These are phyloP conservation scores for Heliocidaris tuberculata DNA, from an alignment of 35 echinoderm and acorn worm species.

Conservation along the genomic window DNA sequence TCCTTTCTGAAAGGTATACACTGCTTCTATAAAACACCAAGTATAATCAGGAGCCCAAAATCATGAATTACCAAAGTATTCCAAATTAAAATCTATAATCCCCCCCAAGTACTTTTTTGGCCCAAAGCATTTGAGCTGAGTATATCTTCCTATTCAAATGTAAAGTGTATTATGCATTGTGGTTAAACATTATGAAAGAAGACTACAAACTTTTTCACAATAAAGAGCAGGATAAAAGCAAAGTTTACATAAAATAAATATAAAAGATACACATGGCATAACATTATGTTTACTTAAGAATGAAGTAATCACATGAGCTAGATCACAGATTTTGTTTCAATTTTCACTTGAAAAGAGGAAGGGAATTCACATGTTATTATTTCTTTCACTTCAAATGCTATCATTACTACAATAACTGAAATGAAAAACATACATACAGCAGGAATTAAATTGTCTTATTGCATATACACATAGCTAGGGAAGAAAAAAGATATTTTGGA, in stretches of 20 bases:
- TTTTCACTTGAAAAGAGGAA: neutral
- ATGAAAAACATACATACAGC: neutral
- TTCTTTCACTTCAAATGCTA: neutral
- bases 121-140: neutral
- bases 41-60: neutral
- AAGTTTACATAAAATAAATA: neutral
- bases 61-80: neutral
- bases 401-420: neutral
- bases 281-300: neutral
- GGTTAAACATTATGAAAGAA: neutral
- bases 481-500: too few relatives aligned
- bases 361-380: neutral
- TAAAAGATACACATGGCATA: neutral
- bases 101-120: too few relatives aligned
- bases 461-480: too few relatives aligned
- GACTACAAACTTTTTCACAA: neutral
- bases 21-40: slow-evolving; percentile 25
- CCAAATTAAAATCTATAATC: neutral
- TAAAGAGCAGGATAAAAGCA: neutral
- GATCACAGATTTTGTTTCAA: too few relatives aligned
- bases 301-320: too few relatives aligned
- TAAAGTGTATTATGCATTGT: neutral
- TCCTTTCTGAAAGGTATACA: slow-evolving; percentile 39
- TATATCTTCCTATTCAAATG: neutral
- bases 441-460: neutral